Percentiles rank a stretch among this genome's conserved stretches.
Evolutionary conservation across 2,113 vertebrate species (phyloP).

Genomic region (Xyrauchen texanus): DNA sequence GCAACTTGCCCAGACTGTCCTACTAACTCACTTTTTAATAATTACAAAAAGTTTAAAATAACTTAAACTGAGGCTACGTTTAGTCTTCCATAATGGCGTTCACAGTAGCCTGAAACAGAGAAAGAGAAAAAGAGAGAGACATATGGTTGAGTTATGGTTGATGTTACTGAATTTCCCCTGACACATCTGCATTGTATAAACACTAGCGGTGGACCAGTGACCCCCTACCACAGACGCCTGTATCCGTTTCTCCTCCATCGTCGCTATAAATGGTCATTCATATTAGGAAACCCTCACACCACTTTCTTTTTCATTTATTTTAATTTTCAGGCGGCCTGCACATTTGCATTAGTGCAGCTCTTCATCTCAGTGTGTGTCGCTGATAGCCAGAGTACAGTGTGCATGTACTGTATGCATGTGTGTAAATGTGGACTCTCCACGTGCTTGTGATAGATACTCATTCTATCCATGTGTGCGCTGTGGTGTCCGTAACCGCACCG

Average conservation of each 20-base stretch:
- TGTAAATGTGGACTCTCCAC: slow-evolving; percentile 8
- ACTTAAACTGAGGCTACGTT: slow-evolving; percentile 5
- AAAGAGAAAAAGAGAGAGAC: slow-evolving; percentile 29
- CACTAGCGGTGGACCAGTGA: slow-evolving; percentile 44
- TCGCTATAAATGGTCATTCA: slow-evolving; percentile 34
- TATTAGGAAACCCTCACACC: slow-evolving; percentile 41
- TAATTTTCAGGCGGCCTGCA: slow-evolving; percentile 30
- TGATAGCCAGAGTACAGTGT: slow-evolving; percentile 1
- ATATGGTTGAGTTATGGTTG: slow-evolving; percentile 37
- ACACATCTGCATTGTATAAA: slow-evolving; percentile 56
- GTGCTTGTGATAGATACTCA: slow-evolving; percentile 43
- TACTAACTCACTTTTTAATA: slow-evolving; percentile 20
- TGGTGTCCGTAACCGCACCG: slow-evolving; percentile 38
- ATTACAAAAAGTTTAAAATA: slow-evolving; percentile 23
- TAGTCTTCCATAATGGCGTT: slow-evolving; percentile 25
- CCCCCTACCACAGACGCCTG: slow-evolving; percentile 33
- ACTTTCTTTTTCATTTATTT: slow-evolving; percentile 51
- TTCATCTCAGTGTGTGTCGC: slow-evolving; percentile 18
- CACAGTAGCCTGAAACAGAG: slow-evolving; percentile 25
- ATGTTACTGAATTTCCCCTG: slow-evolving; percentile 40
- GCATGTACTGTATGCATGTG: neutral
- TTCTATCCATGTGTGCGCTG: slow-evolving; percentile 48
- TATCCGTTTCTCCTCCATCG: slow-evolving; percentile 34
- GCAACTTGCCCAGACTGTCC: slow-evolving; percentile 6
- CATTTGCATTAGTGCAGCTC: neutral